Conservation (phyloP, 2,113 vertebrate genomes). For the Balaeniceps rex region DNA sequence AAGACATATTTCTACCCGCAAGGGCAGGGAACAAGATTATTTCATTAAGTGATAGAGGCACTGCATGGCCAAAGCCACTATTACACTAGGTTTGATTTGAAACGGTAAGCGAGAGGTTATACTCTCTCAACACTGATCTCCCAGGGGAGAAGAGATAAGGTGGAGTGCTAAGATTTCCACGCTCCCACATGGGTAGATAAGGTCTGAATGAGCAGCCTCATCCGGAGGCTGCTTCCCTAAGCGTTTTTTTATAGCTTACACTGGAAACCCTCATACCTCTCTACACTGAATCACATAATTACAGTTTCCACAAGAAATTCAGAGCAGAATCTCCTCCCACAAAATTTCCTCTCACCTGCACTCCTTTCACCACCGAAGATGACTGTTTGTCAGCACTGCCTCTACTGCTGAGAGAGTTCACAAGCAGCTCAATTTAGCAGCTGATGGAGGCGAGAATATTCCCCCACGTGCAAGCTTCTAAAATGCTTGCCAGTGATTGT, state of each 20-base stretch:
- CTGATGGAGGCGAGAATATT: background rate
- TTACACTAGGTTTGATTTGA: conserved; percentile 13
- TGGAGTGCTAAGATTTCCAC: conserved; percentile 10
- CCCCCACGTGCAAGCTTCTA: background rate
- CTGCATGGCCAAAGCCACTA: background rate
- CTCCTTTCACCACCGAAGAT: conserved; percentile 21
- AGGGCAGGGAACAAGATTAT: background rate
- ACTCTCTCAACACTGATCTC: conserved; percentile 20
- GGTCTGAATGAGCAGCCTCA: conserved; percentile 40
- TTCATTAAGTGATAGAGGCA: background rate
- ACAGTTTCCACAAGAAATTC: conserved; percentile 28
- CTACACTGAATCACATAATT: conserved; percentile 28
- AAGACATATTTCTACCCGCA: background rate
- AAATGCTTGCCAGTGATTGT: background rate
- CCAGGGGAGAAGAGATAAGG: conserved; percentile 26
- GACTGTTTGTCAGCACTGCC: conserved; percentile 28
- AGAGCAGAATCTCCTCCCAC: conserved; percentile 41
- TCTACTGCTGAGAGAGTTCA: background rate
- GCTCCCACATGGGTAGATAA: conserved; percentile 26
- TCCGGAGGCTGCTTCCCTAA: background rate
- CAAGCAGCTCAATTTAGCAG: background rate
- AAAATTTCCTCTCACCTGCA: conserved; percentile 34
- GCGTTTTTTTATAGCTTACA: background rate
- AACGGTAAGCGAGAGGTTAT: background rate
- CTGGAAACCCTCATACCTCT: conserved; percentile 1